Conservation (phyloP, 2,797 vertebrate species). For the Acrossocheilus fasciatus region DNA sequence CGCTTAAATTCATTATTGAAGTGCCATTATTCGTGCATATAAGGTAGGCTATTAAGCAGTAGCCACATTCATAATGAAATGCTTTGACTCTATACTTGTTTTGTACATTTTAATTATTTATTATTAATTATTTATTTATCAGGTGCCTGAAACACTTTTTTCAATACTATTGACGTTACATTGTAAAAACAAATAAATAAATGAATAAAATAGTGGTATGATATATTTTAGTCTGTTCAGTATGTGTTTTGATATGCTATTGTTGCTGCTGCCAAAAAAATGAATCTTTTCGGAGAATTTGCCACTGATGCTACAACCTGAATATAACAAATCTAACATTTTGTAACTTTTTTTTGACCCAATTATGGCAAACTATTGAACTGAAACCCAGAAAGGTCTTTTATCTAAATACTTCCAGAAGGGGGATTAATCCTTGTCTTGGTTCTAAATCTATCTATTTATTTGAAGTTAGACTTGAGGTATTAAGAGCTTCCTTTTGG, state of each 20-base stretch:
- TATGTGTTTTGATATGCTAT: not conserved
- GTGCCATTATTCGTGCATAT: not conserved
- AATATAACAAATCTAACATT: not conserved
- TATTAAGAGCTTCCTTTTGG: constrained; percentile 28
- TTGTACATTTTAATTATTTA: not conserved
- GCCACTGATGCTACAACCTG: not conserved
- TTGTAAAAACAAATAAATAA: not conserved
- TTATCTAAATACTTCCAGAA: constrained; percentile 30
- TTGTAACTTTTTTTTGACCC: not conserved
- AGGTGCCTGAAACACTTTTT: not conserved
- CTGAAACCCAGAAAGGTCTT: not conserved
- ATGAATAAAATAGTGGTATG: not conserved
- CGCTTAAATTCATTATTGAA: not conserved
- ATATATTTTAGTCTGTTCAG: not conserved
- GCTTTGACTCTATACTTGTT: not conserved
- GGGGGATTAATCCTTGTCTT: constrained; percentile 18
- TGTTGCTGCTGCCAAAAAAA: not conserved
- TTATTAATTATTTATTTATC: not conserved
- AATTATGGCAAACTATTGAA: not conserved
- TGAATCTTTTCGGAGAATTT: not conserved
- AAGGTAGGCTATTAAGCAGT: not conserved
- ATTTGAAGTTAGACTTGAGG: constrained; percentile 32
- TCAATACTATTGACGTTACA: not conserved
- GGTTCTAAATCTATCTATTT: constrained; percentile 24
- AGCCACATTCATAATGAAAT: not conserved